phyloP scores from a whole-genome alignment of 2,888 invertebrate species.

The Nysson spinosus region DNA sequence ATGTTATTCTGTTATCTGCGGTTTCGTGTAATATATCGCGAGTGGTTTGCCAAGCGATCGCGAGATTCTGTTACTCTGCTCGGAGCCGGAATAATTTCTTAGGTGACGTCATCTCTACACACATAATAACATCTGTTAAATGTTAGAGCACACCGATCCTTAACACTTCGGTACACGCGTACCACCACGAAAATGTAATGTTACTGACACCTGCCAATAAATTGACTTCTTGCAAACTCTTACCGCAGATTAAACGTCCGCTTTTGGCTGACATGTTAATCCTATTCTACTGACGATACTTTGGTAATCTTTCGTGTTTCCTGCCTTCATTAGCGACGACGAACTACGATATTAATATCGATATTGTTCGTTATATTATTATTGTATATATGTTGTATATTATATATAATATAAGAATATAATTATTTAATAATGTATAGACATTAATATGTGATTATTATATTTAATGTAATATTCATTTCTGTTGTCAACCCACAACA shows the following conservation, averaged over 20 bases:
- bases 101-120: slow-evolving; percentile 32
- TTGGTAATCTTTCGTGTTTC: no score
- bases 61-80: slow-evolving; percentile 28
- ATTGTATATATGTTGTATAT: no score
- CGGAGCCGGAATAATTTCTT: slow-evolving; percentile 33
- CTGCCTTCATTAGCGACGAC: no score
- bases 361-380: no score
- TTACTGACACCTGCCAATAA: slow-evolving; percentile 11
- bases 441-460: no score
- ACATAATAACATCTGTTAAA: slow-evolving; percentile 30
- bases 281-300: no score
- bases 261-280: slow-evolving; percentile 6
- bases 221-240: slow-evolving; percentile 5
- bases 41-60: slow-evolving; percentile 15
- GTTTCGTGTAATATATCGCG: slow-evolving; percentile 13
- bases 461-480: no score
- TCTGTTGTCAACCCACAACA: no score
- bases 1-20: slow-evolving; percentile 13
- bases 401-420: no score
- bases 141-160: slow-evolving; percentile 8
- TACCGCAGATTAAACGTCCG: slow-evolving; percentile 16
- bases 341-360: no score
- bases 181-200: slow-evolving; percentile 2
- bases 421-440: no score
- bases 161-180: background rate